Conservation (phyloP, 2,888 invertebrate genomes). For the Augiades crinisus region DNA sequence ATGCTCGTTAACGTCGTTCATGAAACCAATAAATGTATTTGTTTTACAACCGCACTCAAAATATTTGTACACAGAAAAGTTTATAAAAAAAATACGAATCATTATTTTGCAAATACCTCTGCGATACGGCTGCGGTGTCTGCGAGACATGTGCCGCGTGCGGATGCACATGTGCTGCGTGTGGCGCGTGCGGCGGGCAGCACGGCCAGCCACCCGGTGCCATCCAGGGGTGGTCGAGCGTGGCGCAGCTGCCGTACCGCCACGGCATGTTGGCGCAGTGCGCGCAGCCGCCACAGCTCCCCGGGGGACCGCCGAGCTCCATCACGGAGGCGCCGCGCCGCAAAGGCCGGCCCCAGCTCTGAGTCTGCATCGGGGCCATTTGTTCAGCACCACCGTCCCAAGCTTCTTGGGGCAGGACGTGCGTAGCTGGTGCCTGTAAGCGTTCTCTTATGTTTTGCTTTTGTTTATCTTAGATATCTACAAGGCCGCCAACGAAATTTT, state of each 20-base stretch:
- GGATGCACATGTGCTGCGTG: conserved; percentile 34
- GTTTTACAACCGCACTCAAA: too few species aligned
- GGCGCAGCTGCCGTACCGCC: conserved; percentile 75
- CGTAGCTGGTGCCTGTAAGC: not conserved
- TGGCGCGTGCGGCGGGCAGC: conserved; percentile 45
- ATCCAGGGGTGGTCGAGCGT: conserved; percentile 63
- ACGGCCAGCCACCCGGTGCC: conserved; percentile 32
- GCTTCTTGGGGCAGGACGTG: conserved; percentile 36
- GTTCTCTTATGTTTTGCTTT: not conserved
- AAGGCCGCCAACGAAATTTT: too few species aligned
- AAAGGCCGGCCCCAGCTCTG: conserved; percentile 62
- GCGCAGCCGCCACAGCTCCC: conserved; percentile 39
- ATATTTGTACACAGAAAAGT: too few species aligned
- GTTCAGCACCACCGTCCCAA: conserved; percentile 56
- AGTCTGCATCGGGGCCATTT: conserved; percentile 31
- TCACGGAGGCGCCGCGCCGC: conserved; percentile 66
- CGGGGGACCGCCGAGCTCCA: conserved; percentile 58
- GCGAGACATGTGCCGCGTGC: conserved; percentile 45
- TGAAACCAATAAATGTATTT: too few species aligned
- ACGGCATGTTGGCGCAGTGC: conserved; percentile 45
- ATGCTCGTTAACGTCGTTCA: too few species aligned
- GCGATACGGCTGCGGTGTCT: conserved; percentile 67
- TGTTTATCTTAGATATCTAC: too few species aligned
- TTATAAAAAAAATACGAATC: too few species aligned
- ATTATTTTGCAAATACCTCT: too few species aligned